Conservation (phyloP, 2,797 vertebrate species). For the Meda fulgida region DNA sequence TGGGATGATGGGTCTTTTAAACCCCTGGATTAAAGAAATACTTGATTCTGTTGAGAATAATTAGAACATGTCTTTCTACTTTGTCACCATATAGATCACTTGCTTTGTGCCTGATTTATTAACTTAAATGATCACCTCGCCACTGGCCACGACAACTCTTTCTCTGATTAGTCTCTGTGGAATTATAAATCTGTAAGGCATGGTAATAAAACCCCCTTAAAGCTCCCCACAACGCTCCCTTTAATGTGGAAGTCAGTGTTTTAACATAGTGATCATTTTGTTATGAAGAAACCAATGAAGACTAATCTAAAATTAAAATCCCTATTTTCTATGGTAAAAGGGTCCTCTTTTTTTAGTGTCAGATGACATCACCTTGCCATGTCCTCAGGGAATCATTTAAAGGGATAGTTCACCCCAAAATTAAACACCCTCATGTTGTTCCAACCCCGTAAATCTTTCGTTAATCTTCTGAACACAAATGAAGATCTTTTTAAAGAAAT, state of each 20-base stretch:
- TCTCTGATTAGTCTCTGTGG: conserved; percentile 21
- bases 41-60: conserved; percentile 1
- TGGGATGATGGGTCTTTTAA: not conserved
- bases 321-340: not conserved
- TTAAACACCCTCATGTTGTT: too few species aligned
- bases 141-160: conserved; percentile 19
- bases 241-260: conserved; percentile 13
- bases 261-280: conserved; percentile 28
- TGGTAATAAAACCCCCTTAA: conserved; percentile 29
- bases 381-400: conserved; percentile 3
- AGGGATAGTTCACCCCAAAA: too few species aligned
- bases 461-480: too few species aligned
- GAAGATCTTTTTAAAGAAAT: too few species aligned
- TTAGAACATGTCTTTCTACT: not conserved
- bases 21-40: not conserved
- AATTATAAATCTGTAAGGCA: conserved; percentile 8
- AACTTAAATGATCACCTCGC: conserved; percentile 18
- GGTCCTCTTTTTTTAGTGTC: not conserved
- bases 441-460: too few species aligned
- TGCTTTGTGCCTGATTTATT: conserved; percentile 24
- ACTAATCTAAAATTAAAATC: not conserved
- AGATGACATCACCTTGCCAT: conserved; percentile 28
- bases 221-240: not conserved
- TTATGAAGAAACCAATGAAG: not conserved
- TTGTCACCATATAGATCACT: not conserved